Evolutionary conservation across 2,888 invertebrate species (phyloP).

Genomic region (Trachelus tabidus): DNA sequence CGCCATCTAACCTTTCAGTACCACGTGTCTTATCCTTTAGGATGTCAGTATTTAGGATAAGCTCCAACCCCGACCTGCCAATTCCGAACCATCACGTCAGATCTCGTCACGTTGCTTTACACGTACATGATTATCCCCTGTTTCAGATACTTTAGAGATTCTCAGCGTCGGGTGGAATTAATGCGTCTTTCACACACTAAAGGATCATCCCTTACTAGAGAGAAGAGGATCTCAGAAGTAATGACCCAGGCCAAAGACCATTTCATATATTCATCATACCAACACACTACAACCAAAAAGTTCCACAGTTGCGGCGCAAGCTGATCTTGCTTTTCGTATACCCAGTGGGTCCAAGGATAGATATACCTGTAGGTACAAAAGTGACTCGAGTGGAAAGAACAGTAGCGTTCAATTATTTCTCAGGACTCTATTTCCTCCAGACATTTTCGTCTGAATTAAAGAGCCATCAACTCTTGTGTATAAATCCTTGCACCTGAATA

Average conservation of each 20-base stretch:
- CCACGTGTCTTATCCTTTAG: neutral
- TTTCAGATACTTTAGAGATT: neutral
- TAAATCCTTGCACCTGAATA: neutral
- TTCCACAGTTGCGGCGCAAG: neutral
- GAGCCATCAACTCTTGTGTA: neutral
- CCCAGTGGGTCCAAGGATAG: neutral
- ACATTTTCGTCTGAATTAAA: neutral
- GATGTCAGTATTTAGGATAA: neutral
- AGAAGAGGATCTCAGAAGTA: neutral
- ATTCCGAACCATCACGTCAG: neutral
- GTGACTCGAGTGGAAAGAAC: neutral
- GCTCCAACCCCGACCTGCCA: neutral
- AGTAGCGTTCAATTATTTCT: neutral
- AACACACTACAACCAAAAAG: neutral
- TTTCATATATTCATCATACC: neutral
- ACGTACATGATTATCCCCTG: neutral
- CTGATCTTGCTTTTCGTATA: neutral
- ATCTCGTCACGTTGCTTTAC: neutral
- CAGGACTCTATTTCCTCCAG: neutral
- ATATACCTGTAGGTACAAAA: neutral
- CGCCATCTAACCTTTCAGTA: neutral
- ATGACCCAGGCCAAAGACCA: neutral
- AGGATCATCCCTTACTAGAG: neutral
- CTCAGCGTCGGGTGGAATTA: neutral
- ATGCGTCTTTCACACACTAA: neutral